Base-by-base conservation (phyloP, 2,888 invertebrate species). In the Hypomecis punctinalis region DNA sequence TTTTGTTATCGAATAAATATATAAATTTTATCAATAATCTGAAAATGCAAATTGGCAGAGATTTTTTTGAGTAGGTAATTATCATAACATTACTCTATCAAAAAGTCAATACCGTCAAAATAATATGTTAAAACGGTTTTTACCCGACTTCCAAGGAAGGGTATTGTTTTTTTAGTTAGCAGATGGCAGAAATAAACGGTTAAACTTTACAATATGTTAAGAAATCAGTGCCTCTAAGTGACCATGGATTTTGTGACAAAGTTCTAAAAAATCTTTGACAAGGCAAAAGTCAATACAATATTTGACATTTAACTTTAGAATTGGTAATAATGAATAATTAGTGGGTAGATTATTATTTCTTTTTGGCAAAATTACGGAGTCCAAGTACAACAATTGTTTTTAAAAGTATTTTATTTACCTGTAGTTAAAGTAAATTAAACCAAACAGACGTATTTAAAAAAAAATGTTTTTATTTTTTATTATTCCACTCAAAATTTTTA, bases 201-300 rank as follows among this genome's bases (percentile, higher is more conserved):
- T 23, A 13, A 13, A 47, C 23, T 23, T 8, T 49, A 49, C 49
- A 36, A 49, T 10, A 23, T 23, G 47, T 53, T 53, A 63, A 58
- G 63, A 39, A 43, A 43, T 33, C 63, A 63, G 58, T 63, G 63
- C 63, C 63, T 63, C 51, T 6, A 47, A 42, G 33, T 9, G 47
- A 52, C 47, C 9, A 47, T 60, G 37, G 42, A 47, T 52, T 52
- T 56, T 39, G 40, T 48, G 47, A 48, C n/a, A 36, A 61, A 57
- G 11, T 52, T 60, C 54, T 39, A 35, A 63, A 40, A 62, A 53
- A 37, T 23, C 36, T 48, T 54, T 33, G 11, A 63, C 58, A 42
- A 63, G 58, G 63, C 63, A 63, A 40, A 53, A 53, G 11, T 49
- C 43, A 45, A 36, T 54, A 36, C 43, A 11, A 36, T 10, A 33